Evolutionary conservation across 2,797 vertebrate genomes (phyloP), one percentile per base, ranked within the genome.

Genomic region (Tolypeutes matacus): DNA sequence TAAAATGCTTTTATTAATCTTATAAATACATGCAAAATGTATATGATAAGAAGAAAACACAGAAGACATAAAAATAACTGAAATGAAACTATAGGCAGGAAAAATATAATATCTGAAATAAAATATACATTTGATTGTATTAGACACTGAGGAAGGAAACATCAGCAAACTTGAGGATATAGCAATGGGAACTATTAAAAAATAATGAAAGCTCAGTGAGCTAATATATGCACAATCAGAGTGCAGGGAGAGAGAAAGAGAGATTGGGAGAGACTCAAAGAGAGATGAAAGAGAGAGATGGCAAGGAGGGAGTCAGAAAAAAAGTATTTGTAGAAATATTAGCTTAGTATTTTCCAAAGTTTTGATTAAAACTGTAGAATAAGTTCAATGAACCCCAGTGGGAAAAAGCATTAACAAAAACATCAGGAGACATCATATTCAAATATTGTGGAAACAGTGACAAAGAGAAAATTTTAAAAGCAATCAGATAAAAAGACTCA

Each of bases 51-150:
- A 10, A 75, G 18, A 85, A 11, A 80, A 69, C 7, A 89, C 36
- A 9, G 49, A 67, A 89, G 8, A 60, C 51, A 85, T 56, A 14
- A 85, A 96, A 78, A 77, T 39, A 70, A 78, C 27, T 8, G 46
- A 77, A 86, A 69, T 92, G 2, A 94, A 90, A 78, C 34, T 67
- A 70, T 29, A 77, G 11, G 90, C 39, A 80, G 64, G 62, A 94
- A 89, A 90, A 70, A 70, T n/a, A 49, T 12, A 62, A 17, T 42
- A 36, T 31, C 18, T 69, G 21, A 93, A 72, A 83, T 90, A 64
- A 91, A 83, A 91, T 86, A 10, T 72, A 46, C 1, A 34, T 75
- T 42, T 64, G 20, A 89, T 2, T 75, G 46, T n/a, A n/a, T 14
- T 65, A 65, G 64, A 65, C 70, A 39, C 7, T 70, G 39, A 89